phyloP scores from a whole-genome alignment of 1,140 invertebrate genomes.

The Stenopsyche tienmushanensis region DNA sequence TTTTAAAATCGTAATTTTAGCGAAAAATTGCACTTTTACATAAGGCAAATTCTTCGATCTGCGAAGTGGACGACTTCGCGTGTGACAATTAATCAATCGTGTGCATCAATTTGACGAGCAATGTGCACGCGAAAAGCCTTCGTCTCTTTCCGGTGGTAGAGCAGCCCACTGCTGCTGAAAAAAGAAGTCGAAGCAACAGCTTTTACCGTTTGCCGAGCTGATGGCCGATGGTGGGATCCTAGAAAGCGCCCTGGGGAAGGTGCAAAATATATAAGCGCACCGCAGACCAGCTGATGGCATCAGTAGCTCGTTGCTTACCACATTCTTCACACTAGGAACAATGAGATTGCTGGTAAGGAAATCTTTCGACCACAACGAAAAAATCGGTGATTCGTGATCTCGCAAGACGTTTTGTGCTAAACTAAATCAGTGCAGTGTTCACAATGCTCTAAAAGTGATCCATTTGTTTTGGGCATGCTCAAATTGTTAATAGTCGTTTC shows the following conservation, averaged over 20 bases:
- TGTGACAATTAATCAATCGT: not conserved
- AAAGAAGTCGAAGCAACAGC: constrained; percentile 10
- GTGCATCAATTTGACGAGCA: not conserved
- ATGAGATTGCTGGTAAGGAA: constrained; percentile 42
- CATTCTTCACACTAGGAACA: constrained; percentile 37
- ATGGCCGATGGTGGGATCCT: constrained; percentile 7
- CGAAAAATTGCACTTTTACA: too few relatives aligned
- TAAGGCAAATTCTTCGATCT: constrained; percentile 18
- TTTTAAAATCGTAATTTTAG: too few relatives aligned
- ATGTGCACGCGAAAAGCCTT: not conserved
- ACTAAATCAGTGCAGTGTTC: not conserved
- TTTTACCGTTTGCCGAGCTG: too few relatives aligned
- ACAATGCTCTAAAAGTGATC: too few relatives aligned
- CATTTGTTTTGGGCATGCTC: too few relatives aligned
- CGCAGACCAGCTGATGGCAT: constrained; percentile 22
- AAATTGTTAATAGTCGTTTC: too few relatives aligned
- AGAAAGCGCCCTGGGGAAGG: constrained; percentile 31
- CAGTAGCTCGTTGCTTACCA: constrained; percentile 40
- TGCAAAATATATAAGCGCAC: constrained; percentile 30
- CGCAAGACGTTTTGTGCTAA: too few relatives aligned
- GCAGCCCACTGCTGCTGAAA: not conserved
- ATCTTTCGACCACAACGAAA: not conserved
- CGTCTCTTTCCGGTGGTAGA: constrained; percentile 30
- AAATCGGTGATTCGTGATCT: too few relatives aligned
- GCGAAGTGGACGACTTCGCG: constrained; percentile 5